phyloP scores from a whole-genome alignment of 1,140 invertebrate genomes.

The Lasioglossum baleicum region DNA sequence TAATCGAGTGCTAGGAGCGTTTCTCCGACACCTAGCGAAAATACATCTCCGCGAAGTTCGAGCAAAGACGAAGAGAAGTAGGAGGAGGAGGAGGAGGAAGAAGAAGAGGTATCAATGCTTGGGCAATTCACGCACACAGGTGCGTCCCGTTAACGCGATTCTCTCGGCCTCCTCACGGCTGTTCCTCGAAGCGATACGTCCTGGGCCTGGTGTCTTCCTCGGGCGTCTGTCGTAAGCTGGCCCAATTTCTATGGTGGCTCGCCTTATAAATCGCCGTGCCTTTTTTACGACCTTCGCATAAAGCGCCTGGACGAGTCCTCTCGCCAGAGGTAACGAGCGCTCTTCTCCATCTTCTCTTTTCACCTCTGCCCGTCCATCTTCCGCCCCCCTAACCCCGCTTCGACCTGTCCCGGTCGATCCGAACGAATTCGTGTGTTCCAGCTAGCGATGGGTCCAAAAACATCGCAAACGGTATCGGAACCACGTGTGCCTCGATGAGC shows the following conservation, averaged over 20 bases:
- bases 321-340: constrained; percentile 45
- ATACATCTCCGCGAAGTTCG: neutral
- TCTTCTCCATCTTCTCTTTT: constrained; percentile 8
- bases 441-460: neutral
- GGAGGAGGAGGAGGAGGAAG: neutral
- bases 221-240: constrained; percentile 54
- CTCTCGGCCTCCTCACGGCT: neutral
- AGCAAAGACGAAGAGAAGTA: too few species aligned
- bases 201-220: neutral
- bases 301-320: constrained; percentile 38
- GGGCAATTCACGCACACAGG: constrained; percentile 18
- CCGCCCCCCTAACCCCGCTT: neutral
- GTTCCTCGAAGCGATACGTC: constrained; percentile 12
- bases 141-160: constrained; percentile 21
- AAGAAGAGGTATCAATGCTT: constrained; percentile 9
- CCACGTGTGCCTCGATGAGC: neutral
- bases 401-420: neutral
- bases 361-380: neutral
- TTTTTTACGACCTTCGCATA: constrained; percentile 59
- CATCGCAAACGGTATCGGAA: neutral
- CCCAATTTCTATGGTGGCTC: constrained; percentile 55
- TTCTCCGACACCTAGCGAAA: constrained; percentile 13
- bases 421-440: constrained; percentile 28
- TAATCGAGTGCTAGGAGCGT: constrained; percentile 29
- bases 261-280: constrained; percentile 56